Evolutionary conservation across 2,797 vertebrate genomes (phyloP).

Genomic region (Thaleichthys pacificus): DNA sequence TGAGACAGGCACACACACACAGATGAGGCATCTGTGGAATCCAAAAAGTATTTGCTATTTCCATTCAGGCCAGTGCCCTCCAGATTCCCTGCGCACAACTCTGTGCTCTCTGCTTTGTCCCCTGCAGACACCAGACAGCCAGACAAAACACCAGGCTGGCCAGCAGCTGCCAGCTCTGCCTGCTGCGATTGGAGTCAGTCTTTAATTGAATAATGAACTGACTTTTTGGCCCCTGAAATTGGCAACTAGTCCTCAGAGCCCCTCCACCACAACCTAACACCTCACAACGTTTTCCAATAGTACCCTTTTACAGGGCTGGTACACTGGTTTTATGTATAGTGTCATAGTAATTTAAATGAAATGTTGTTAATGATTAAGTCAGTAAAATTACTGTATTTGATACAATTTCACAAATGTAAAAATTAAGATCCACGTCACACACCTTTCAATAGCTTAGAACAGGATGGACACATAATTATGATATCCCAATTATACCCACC

Average conservation of each 20-base stretch:
- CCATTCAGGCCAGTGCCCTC: slow-evolving; percentile 56
- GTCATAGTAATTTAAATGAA: background rate
- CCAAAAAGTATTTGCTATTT: slow-evolving; percentile 60
- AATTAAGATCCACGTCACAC: no score
- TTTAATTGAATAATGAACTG: slow-evolving; percentile 19
- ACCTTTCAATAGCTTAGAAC: no score
- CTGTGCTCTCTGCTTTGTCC: slow-evolving; percentile 60
- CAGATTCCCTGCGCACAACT: slow-evolving; percentile 39
- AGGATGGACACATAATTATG: background rate
- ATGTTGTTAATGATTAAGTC: background rate
- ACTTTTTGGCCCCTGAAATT: background rate
- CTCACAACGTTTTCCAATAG: background rate
- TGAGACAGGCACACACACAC: slow-evolving; percentile 55
- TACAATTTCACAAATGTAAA: no score
- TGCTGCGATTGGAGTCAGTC: slow-evolving; percentile 3
- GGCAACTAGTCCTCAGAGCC: background rate
- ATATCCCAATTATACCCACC: slow-evolving; percentile 55
- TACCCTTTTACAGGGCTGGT: no score
- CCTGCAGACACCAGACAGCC: slow-evolving; percentile 58
- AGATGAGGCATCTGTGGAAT: slow-evolving; percentile 70
- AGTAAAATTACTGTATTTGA: no score
- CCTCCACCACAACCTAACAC: background rate
- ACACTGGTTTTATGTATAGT: no score
- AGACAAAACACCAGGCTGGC: slow-evolving; percentile 57
- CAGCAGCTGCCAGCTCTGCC: slow-evolving; percentile 55